Evolutionary conservation across 2,797 vertebrate species (phyloP).

Genomic region (Thalassophryne amazonica): DNA sequence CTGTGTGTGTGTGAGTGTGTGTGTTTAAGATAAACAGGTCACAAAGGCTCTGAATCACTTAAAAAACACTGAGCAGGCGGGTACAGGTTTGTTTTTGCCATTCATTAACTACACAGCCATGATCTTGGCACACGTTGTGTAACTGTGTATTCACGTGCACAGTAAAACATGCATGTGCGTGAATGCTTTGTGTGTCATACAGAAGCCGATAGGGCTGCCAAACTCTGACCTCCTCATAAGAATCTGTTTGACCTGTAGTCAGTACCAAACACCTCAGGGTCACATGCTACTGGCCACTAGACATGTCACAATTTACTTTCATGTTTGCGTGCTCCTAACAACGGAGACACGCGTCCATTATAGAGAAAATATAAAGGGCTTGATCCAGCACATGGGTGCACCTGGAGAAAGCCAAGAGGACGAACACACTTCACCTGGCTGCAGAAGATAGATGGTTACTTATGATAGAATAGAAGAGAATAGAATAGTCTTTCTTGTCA

Average conservation of each 20-base stretch:
- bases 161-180: not conserved
- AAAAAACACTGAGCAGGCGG: slow-evolving; percentile 22
- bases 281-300: too few relatives aligned
- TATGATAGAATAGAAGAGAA: too few relatives aligned
- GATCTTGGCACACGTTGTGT: slow-evolving; percentile 12
- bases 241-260: slow-evolving; percentile 9
- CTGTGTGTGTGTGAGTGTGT: slow-evolving; percentile 45
- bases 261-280: too few relatives aligned
- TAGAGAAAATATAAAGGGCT: too few relatives aligned
- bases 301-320: too few relatives aligned
- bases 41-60: slow-evolving; percentile 34
- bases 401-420: too few relatives aligned
- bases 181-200: slow-evolving; percentile 13
- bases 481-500: too few relatives aligned
- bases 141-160: not conserved
- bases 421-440: too few relatives aligned
- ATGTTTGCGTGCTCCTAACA: too few relatives aligned
- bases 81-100: slow-evolving; percentile 33
- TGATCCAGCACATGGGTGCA: too few relatives aligned
- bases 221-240: slow-evolving; percentile 47
- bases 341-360: too few relatives aligned
- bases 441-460: too few relatives aligned
- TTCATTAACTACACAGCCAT: slow-evolving; percentile 60
- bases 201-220: slow-evolving; percentile 2
- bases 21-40: slow-evolving; percentile 47